These are phyloP conservation scores for Ectropis grisescens DNA, from an alignment of 1,140 invertebrate genomes.

Conservation along the genomic window DNA sequence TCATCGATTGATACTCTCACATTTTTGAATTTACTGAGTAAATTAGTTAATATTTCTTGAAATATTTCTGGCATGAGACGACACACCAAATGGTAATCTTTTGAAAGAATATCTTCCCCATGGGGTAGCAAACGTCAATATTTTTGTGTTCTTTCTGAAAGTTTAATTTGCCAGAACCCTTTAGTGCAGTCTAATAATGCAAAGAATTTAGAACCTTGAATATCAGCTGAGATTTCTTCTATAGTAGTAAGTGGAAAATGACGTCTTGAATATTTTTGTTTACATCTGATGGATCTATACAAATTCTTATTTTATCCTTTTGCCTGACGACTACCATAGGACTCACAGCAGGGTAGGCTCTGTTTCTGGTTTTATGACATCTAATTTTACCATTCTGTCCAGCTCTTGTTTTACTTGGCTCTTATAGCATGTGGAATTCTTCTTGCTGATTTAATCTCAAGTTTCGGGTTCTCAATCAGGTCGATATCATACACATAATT, in stretches of 20 bases:
- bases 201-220: slow-evolving; percentile 16
- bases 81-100: slow-evolving; percentile 12
- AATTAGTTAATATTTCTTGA: slow-evolving; percentile 9
- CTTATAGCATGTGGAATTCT: slow-evolving; percentile 1
- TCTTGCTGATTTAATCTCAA: not conserved
- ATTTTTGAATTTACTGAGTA: slow-evolving; percentile 12
- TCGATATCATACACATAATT: not conserved
- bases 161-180: slow-evolving; percentile 17
- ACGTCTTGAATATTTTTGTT: slow-evolving; percentile 12
- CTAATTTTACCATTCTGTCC: slow-evolving; percentile 14
- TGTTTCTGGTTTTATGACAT: slow-evolving; percentile 15
- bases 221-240: slow-evolving; percentile 11
- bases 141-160: slow-evolving; percentile 13
- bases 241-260: slow-evolving; percentile 10
- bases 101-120: slow-evolving; percentile 13
- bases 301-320: slow-evolving; percentile 17
- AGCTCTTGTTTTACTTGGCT: slow-evolving; percentile 12
- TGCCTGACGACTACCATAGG: slow-evolving; percentile 10
- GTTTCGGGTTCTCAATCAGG: not conserved
- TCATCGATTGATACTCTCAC: slow-evolving; percentile 9
- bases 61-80: slow-evolving; percentile 14
- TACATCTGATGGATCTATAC: slow-evolving; percentile 15
- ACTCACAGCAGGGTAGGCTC: slow-evolving; percentile 13
- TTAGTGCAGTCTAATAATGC: slow-evolving; percentile 17
- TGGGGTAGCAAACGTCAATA: slow-evolving; percentile 14